phyloP scores from a whole-genome alignment of 2,888 invertebrate species.

The Taphrorychus bicolor region DNA sequence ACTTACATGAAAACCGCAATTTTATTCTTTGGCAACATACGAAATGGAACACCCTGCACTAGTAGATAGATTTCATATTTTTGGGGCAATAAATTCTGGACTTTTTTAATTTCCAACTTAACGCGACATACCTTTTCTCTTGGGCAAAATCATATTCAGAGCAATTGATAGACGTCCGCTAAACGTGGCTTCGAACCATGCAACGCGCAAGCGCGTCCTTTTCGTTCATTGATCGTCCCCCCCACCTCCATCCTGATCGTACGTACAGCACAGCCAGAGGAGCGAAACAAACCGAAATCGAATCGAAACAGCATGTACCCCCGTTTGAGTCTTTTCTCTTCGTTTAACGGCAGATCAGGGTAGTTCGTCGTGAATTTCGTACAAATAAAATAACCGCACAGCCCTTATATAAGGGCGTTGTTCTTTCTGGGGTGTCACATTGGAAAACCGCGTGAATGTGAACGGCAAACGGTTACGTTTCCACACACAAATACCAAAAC shows the following conservation, averaged over 20 bases:
- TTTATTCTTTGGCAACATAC: no score
- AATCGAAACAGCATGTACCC: slow-evolving; percentile 42
- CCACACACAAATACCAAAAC: slow-evolving; percentile 18
- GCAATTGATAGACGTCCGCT: not conserved
- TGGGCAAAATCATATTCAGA: not conserved
- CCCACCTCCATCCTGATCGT: slow-evolving; percentile 20
- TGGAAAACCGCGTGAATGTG: slow-evolving; percentile 37
- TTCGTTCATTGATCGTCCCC: slow-evolving; percentile 42
- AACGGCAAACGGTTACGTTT: slow-evolving; percentile 24
- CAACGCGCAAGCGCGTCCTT: slow-evolving; percentile 38
- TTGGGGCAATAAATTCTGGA: no score
- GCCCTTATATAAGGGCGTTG: slow-evolving; percentile 54
- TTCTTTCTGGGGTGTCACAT: slow-evolving; percentile 39
- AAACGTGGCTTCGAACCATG: slow-evolving; percentile 13
- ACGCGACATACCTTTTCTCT: no score
- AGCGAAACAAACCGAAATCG: slow-evolving; percentile 1
- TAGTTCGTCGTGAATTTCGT: slow-evolving; percentile 46
- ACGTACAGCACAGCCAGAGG: slow-evolving; percentile 6
- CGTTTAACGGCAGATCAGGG: slow-evolving; percentile 48
- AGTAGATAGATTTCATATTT: no score
- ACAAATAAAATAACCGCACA: slow-evolving; percentile 50
- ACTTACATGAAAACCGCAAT: no score
- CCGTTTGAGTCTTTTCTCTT: slow-evolving; percentile 42
- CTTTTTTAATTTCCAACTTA: no score
- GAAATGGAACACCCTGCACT: no score